Base-by-base conservation (phyloP, 1,140 invertebrate genomes). In the Drosophila ananassae region DNA sequence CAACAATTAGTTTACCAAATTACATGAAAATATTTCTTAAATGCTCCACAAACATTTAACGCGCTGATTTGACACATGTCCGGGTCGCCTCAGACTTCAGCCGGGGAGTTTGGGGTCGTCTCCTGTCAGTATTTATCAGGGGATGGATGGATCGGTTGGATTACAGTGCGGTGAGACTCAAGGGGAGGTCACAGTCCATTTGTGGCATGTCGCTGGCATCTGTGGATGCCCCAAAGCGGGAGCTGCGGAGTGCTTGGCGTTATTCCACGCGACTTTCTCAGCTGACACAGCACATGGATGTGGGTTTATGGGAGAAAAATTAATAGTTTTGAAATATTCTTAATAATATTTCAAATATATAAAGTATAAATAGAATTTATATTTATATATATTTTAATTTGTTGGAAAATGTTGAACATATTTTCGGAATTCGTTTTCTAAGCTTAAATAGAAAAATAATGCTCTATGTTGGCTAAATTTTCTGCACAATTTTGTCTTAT, bases 1-100 rank as follows among this genome's bases (percentile, higher is more conserved):
- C 81, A 71, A 89, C 83, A 90, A 90, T 90, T 90, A 90, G 85
- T 90, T 90, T 90, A 90, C 87, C 87, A 77, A 90, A 90, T 90
- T 90, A 90, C 87, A 90, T 83, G 73, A 90, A 85, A 89, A 89
- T 89, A 89, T 89, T 89, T 82, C 62, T 89, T 89, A 89, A 89
- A 89, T 79, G 83, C 76, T 89, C 59, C 64, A 89, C 73, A 89
- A 89, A 89, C 83, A 87, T 75, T 77, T 57, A 68, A 32, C 58
- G 61, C 60, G 48, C 24, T 62, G 60, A 74, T 63, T 81, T 85
- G 82, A 89, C 82, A 85, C 74, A 85, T 85, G 82, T 81, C 82
- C 56, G 61, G 39, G 58, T 28, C 25, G 25, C 25, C 25, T 6
- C 25, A 28, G 5, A 4, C 54, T 32, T 34, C 8, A 8, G 34